phyloP scores from a whole-genome alignment of 2,113 vertebrate species.

The Carassius gibelio region DNA sequence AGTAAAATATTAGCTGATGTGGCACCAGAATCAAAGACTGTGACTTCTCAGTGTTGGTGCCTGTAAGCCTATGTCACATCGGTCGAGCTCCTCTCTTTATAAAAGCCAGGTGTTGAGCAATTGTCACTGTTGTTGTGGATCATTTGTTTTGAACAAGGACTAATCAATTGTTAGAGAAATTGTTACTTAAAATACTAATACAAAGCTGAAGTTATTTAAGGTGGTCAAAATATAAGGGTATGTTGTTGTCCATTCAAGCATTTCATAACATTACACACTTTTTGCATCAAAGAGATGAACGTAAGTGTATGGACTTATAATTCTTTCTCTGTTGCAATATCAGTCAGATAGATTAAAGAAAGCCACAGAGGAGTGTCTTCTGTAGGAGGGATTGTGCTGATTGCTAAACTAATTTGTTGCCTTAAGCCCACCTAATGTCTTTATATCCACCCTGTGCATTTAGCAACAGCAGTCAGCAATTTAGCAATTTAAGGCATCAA shows the following conservation, averaged over 20 bases:
- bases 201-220: not conserved
- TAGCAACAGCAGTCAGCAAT: not conserved
- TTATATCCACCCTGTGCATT: not conserved
- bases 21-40: not conserved
- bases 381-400: not conserved
- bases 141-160: not conserved
- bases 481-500: too few species aligned
- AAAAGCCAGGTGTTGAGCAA: constrained; percentile 37
- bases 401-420: constrained; percentile 19
- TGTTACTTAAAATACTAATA: constrained; percentile 3
- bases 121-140: not conserved
- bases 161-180: not conserved
- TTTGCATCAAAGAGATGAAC: not conserved
- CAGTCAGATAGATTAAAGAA: not conserved
- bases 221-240: not conserved
- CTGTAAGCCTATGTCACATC: not conserved
- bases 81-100: constrained; percentile 35
- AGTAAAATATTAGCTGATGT: not conserved
- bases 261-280: constrained; percentile 12
- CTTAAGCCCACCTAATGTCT: constrained; percentile 1
- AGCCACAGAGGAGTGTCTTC: constrained; percentile 10
- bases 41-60: not conserved
- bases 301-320: not conserved
- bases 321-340: constrained; percentile 14
- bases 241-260: not conserved